Evolutionary conservation across 2,113 vertebrate species (phyloP).

Genomic region (Pygoscelis adeliae): DNA sequence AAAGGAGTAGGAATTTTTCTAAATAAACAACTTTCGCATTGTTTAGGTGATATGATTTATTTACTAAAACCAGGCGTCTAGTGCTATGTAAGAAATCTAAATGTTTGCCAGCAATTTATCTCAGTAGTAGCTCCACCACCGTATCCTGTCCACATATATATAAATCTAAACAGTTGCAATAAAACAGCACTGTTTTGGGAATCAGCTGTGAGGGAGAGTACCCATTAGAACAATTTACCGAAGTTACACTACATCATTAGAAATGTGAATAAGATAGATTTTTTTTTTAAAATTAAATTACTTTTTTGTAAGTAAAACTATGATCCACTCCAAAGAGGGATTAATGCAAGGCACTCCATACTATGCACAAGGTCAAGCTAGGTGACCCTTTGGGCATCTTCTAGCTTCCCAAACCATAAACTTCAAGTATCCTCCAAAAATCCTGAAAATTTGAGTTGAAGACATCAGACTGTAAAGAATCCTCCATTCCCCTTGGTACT

Average conservation of each 20-base stretch:
- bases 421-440: not conserved
- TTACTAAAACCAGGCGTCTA: not conserved
- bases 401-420: not conserved
- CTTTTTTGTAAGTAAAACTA: not conserved
- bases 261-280: not conserved
- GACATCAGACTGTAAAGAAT: not conserved
- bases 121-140: not conserved
- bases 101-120: not conserved
- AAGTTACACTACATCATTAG: not conserved
- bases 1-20: not conserved
- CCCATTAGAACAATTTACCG: not conserved
- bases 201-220: not conserved
- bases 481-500: not conserved
- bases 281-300: not conserved
- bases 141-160: not conserved
- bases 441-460: not conserved
- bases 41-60: not conserved
- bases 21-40: not conserved
- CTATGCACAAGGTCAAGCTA: not conserved
- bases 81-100: not conserved
- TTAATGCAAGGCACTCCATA: not conserved
- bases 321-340: not conserved
- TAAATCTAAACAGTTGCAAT: not conserved
- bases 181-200: not conserved
- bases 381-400: not conserved